Conservation (phyloP, 2,797 vertebrate genomes). For the Microhierax caerulescens region DNA sequence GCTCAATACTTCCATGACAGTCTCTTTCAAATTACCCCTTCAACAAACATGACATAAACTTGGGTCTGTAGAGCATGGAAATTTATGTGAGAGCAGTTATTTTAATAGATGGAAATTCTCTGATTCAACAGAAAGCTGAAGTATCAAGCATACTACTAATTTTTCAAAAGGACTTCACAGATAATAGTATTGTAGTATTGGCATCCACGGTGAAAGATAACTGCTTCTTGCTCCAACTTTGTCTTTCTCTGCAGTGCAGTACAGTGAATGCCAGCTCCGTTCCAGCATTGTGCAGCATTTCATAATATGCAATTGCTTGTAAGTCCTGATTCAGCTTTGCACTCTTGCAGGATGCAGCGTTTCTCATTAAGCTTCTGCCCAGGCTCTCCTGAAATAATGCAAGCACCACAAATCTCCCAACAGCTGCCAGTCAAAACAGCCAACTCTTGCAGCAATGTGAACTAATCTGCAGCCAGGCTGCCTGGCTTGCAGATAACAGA, state of each 20-base stretch:
- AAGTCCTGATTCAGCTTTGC: slow-evolving; percentile 24
- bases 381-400: neutral
- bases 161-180: neutral
- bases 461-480: neutral
- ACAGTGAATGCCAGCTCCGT: neutral
- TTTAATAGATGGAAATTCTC: slow-evolving; percentile 19
- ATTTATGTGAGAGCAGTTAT: neutral
- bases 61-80: neutral
- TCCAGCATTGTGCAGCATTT: slow-evolving; percentile 26
- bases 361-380: slow-evolving; percentile 9
- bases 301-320: neutral
- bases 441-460: neutral
- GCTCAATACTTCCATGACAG: neutral
- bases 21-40: neutral
- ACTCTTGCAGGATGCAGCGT: neutral
- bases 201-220: neutral
- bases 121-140: neutral
- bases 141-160: neutral
- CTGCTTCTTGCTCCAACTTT: neutral
- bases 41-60: slow-evolving; percentile 1
- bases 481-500: neutral
- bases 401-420: neutral
- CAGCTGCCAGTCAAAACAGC: neutral
- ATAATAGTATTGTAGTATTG: neutral
- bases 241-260: slow-evolving; percentile 59